phyloP scores from a whole-genome alignment of 2,113 vertebrate genomes.

The Paraplagusia blochii region DNA sequence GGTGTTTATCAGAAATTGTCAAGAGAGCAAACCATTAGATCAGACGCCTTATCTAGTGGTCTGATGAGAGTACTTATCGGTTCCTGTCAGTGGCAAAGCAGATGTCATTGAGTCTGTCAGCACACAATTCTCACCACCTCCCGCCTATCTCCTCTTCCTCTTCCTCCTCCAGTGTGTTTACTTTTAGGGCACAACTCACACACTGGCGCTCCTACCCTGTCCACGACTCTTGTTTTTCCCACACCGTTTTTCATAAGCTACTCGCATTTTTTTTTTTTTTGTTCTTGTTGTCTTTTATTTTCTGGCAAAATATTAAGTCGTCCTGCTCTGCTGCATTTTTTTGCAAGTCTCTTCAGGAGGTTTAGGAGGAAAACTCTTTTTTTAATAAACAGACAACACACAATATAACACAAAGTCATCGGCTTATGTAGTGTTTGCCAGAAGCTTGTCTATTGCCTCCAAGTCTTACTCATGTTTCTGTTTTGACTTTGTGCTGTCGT shows the following conservation, averaged over 20 bases:
- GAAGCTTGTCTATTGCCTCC: too few species aligned
- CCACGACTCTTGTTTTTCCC: constrained; percentile 26
- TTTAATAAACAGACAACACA: constrained; percentile 19
- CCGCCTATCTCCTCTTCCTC: constrained; percentile 19
- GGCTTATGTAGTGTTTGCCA: constrained; percentile 30
- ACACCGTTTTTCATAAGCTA: constrained; percentile 31
- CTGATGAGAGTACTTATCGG: constrained; percentile 37
- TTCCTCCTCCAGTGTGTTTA: constrained; percentile 1
- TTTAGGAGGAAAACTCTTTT: constrained; percentile 22
- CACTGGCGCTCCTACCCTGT: constrained; percentile 1
- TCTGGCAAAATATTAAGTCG: constrained; percentile 17
- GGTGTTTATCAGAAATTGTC: constrained; percentile 1
- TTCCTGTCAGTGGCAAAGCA: constrained; percentile 22
- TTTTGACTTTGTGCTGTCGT: too few species aligned
- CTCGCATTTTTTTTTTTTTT: background rate
- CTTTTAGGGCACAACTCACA: constrained; percentile 18
- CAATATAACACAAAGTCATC: constrained; percentile 1
- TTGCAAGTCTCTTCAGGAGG: constrained; percentile 29
- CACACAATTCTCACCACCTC: constrained; percentile 42
- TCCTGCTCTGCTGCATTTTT: constrained; percentile 64
- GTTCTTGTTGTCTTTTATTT: background rate
- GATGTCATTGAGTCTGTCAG: constrained; percentile 56
- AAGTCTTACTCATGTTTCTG: too few species aligned
- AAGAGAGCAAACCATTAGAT: constrained; percentile 19
- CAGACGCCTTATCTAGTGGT: constrained; percentile 30